phyloP scores from a whole-genome alignment of 2,113 vertebrate species.

The Laticauda colubrina region DNA sequence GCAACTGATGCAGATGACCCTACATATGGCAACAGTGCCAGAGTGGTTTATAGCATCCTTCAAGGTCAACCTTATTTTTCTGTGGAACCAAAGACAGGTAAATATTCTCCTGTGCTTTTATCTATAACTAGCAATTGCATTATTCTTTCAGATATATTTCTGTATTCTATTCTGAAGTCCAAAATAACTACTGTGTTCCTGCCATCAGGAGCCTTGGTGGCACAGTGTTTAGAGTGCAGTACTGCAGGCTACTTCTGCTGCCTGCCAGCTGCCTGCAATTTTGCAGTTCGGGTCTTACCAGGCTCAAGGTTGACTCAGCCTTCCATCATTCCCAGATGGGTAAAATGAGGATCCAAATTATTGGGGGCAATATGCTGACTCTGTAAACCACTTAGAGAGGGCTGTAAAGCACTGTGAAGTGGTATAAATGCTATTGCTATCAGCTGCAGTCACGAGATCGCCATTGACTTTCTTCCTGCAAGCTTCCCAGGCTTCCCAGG shows the following conservation, averaged over 20 bases:
- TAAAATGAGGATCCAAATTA: too few relatives aligned
- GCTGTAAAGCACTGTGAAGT: too few relatives aligned
- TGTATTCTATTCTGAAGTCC: neutral
- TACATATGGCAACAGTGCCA: constrained; percentile 93
- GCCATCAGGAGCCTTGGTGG: neutral
- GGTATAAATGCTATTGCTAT: too few relatives aligned
- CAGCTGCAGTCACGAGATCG: neutral
- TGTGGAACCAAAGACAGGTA: constrained; percentile 96
- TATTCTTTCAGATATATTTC: neutral
- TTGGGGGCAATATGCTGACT: too few relatives aligned
- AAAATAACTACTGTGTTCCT: neutral
- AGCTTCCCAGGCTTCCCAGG: neutral
- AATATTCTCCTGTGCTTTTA: neutral
- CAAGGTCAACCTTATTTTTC: constrained; percentile 97
- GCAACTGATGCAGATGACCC: constrained; percentile 96
- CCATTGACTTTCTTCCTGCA: neutral
- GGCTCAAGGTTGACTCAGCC: too few relatives aligned
- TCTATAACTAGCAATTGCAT: neutral
- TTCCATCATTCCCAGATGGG: too few relatives aligned
- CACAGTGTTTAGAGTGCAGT: too few relatives aligned
- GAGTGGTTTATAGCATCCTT: constrained; percentile 94
- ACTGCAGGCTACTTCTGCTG: too few relatives aligned
- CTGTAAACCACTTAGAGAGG: too few relatives aligned
- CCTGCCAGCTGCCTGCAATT: too few relatives aligned
- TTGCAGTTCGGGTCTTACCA: too few relatives aligned